Base-by-base conservation (phyloP, 2,113 vertebrate genomes). In the Oncorhynchus tshawytscha region DNA sequence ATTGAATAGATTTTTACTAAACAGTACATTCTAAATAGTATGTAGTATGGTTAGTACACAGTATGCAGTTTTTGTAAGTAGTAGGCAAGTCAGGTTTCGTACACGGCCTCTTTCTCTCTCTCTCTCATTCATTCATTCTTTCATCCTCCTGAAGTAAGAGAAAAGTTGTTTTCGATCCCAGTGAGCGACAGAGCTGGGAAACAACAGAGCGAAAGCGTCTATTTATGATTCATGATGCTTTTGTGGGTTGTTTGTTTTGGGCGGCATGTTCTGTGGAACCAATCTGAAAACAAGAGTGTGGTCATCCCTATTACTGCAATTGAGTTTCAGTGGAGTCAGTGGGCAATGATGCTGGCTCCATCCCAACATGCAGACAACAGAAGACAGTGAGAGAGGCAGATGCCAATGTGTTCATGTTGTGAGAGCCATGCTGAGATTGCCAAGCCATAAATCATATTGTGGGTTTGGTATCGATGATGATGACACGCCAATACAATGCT, bases 151-250 rank as follows among this genome's bases (percentile, higher is more conserved):
- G 2, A 45, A 12, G 39, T 9, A 2, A 45, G 39, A 2, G 29
- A 84, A 72, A 84, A 67, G 71, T 74, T 67, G 76, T 79, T 78
- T 87, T 88, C 39, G 8, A 25, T 29, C 66, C 24, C 8, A 12
- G 18, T 62, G 59, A 16, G 25, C 25, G 12, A 73, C 18, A 34
- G 54, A 67, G 18, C 65, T 29, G 72, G 51, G 49, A 16, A 51
- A 16, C 15, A 16, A 51, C 49, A 13, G 12, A 51, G 49, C 15
- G 8, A 39, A 51, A 51, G 49, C 15, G 3, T n/a, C 81, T 74
- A 71, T 68, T 73, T 67, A 68, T 64, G 82, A 68, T 76, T 75
- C 77, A 79, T 84, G 75, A 80, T 86, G 80, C 70, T 83, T 81
- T 75, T 62, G n/a, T 70, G 22, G 62, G 39, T 78, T 81, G 76